Conservation (phyloP, 2,797 vertebrate species). For the Pachyuromys duprasi region DNA sequence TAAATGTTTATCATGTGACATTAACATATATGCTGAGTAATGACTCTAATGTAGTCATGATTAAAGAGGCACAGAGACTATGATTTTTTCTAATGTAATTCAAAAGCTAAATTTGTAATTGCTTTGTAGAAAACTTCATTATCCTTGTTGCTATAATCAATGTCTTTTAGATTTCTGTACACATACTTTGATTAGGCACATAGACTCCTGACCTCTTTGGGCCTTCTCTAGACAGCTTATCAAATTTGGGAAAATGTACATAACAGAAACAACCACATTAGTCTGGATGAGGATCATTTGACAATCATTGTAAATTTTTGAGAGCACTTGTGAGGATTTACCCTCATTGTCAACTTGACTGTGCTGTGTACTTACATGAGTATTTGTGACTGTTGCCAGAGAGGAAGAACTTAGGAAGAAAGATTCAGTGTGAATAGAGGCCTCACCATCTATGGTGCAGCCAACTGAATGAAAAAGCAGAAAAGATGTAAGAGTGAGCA, state of each 20-base stretch:
- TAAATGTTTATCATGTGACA: not conserved
- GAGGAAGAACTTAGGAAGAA: not conserved
- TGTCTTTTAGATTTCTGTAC: not conserved
- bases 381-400: not conserved
- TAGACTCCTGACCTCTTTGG: no score
- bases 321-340: not conserved
- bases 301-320: not conserved
- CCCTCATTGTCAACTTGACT: not conserved
- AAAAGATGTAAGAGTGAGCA: not conserved
- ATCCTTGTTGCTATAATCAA: not conserved
- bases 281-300: not conserved
- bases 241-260: not conserved
- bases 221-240: not conserved
- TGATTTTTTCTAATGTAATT: not conserved
- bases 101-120: constrained; percentile 53
- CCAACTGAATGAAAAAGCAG: not conserved
- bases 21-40: not conserved
- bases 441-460: not conserved
- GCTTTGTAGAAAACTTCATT: not conserved
- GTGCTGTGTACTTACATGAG: not conserved
- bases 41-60: not conserved
- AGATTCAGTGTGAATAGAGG: not conserved
- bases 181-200: not conserved
- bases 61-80: not conserved
- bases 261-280: not conserved